Conservation (phyloP, 2,113 vertebrate genomes). For the Dicerorhinus sumatrensis region DNA sequence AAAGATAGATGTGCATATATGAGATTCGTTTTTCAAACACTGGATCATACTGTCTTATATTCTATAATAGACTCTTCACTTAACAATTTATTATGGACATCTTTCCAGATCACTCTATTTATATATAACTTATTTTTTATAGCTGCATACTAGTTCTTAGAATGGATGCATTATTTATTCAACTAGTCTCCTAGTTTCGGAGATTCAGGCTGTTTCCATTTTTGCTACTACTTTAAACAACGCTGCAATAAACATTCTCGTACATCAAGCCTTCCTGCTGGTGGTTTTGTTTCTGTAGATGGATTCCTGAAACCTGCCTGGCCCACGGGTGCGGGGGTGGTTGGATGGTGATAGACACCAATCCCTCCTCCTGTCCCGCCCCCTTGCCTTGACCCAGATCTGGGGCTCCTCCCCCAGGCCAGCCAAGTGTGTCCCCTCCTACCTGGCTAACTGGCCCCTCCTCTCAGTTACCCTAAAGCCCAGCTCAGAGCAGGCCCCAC, state of each 20-base stretch:
- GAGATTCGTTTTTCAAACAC: constrained; percentile 45
- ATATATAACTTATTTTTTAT: constrained; percentile 71
- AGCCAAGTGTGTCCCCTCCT: neutral
- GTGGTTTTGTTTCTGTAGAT: neutral
- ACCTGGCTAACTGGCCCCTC: neutral
- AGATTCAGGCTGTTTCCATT: neutral
- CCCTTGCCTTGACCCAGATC: neutral
- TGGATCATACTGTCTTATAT: neutral
- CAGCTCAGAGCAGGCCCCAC: neutral
- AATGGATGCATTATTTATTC: constrained; percentile 61
- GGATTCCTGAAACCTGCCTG: neutral
- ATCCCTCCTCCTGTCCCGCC: neutral
- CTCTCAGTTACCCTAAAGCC: neutral
- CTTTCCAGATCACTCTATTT: constrained; percentile 24
- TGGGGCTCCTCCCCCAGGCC: neutral
- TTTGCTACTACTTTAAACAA: constrained; percentile 26
- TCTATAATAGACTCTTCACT: neutral
- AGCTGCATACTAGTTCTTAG: constrained; percentile 28
- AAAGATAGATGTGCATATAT: neutral
- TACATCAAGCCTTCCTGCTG: neutral
- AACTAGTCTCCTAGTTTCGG: neutral
- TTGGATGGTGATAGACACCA: neutral
- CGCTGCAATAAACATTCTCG: constrained; percentile 66
- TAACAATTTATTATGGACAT: neutral
- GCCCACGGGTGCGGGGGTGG: neutral